These are phyloP conservation scores for Notarius lentiginosus DNA, from an alignment of 2,113 vertebrate genomes.

Conservation along the genomic window DNA sequence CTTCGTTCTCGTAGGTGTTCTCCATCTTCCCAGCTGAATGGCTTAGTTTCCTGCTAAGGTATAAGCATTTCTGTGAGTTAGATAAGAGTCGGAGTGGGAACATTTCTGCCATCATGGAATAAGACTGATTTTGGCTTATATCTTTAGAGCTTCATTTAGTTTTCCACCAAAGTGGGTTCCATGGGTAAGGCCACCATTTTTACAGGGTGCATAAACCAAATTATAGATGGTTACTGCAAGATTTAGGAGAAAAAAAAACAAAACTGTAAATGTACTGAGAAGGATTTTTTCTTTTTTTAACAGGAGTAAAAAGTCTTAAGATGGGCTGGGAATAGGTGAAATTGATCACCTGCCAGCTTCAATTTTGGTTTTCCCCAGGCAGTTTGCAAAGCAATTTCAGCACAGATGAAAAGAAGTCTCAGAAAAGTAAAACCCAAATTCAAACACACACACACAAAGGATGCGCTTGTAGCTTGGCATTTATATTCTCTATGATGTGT, in stretches of 20 bases:
- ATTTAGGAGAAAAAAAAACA: background rate
- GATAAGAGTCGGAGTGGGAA: constrained; percentile 9
- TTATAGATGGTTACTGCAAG: background rate
- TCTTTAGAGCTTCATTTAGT: background rate
- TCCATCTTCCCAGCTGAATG: constrained; percentile 6
- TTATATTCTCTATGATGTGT: background rate
- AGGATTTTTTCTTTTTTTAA: background rate
- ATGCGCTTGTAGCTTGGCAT: background rate
- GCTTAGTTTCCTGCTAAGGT: background rate
- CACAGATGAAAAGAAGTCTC: background rate
- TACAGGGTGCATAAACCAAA: background rate
- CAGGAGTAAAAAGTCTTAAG: background rate
- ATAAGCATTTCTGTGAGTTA: background rate
- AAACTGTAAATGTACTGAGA: background rate
- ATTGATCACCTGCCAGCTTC: background rate
- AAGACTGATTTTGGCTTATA: background rate
- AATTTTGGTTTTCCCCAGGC: background rate
- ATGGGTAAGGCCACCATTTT: background rate
- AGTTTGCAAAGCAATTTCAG: constrained; percentile 19
- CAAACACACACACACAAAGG: background rate
- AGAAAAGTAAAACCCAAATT: background rate
- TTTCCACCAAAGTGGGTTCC: background rate
- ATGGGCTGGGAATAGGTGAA: background rate
- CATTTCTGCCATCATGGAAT: background rate
- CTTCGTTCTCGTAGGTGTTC: constrained; percentile 22